phyloP scores from a whole-genome alignment of 2,113 vertebrate species.

The Onychostoma macrolepis region DNA sequence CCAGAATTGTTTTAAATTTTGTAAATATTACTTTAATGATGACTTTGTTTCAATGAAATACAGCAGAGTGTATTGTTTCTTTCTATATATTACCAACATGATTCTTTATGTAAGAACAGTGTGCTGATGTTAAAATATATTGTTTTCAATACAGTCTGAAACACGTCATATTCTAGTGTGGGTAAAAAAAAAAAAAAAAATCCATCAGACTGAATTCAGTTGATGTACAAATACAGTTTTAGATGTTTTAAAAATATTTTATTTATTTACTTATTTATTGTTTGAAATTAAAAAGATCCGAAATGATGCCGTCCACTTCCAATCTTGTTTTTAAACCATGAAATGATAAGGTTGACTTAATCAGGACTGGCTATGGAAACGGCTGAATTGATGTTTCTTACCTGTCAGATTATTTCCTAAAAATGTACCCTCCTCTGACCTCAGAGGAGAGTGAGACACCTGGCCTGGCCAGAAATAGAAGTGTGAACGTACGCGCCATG shows the following conservation, averaged over 20 bases:
- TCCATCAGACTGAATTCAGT: neutral
- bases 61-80: neutral
- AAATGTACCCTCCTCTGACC: conserved; percentile 58
- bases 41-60: neutral
- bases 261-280: too few species aligned
- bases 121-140: neutral
- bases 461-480: conserved; percentile 68
- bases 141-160: neutral
- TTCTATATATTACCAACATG: too few species aligned
- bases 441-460: conserved; percentile 64
- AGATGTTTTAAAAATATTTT: neutral
- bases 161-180: neutral
- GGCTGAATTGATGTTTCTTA: conserved; percentile 31
- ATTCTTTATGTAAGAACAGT: neutral
- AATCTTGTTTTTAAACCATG: neutral
- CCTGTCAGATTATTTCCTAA: conserved; percentile 49
- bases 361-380: conserved; percentile 4
- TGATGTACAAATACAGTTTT: neutral
- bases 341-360: neutral
- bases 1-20: neutral
- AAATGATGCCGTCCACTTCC: neutral
- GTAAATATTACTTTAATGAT: neutral
- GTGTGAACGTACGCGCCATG: conserved; percentile 70
- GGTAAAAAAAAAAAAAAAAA: neutral
- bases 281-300: neutral